Evolutionary conservation across 2,888 invertebrate genomes (phyloP).

Genomic region (Philopedon plagiatum): DNA sequence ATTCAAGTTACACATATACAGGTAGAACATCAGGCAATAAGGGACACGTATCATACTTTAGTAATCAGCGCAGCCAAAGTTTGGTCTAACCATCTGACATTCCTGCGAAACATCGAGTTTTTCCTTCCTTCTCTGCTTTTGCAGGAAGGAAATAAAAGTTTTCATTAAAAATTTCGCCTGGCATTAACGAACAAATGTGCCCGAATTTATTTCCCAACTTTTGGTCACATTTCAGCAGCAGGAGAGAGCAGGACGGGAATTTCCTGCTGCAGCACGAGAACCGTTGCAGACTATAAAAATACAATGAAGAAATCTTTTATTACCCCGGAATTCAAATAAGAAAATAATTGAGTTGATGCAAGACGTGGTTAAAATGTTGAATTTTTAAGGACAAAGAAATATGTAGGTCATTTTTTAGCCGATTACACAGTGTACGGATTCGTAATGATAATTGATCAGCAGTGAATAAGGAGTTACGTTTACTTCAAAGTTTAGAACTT

Average conservation of each 20-base stretch:
- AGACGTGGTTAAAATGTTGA: constrained; percentile 1
- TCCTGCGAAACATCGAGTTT: no score
- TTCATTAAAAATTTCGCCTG: constrained; percentile 43
- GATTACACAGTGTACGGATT: no score
- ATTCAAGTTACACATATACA: no score
- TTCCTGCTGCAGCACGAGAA: background rate
- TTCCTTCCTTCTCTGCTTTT: background rate
- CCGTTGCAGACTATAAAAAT: constrained; percentile 17
- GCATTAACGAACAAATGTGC: constrained; percentile 36
- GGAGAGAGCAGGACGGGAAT: constrained; percentile 1
- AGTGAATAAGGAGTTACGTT: no score
- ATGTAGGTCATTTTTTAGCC: background rate
- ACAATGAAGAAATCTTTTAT: constrained; percentile 20
- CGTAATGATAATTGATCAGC: no score
- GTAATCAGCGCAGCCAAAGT: no score
- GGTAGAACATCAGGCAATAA: no score
- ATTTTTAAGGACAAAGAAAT: background rate
- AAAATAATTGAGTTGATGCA: background rate
- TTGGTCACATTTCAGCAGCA: constrained; percentile 19
- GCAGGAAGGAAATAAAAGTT: constrained; percentile 21
- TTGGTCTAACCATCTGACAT: no score
- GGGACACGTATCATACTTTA: no score
- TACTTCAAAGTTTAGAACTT: no score
- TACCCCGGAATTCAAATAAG: background rate
- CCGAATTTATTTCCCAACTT: constrained; percentile 41